These are phyloP conservation scores for Aplidium turbinatum DNA, from an alignment of 23 tunicate species.

Conservation along the genomic window DNA sequence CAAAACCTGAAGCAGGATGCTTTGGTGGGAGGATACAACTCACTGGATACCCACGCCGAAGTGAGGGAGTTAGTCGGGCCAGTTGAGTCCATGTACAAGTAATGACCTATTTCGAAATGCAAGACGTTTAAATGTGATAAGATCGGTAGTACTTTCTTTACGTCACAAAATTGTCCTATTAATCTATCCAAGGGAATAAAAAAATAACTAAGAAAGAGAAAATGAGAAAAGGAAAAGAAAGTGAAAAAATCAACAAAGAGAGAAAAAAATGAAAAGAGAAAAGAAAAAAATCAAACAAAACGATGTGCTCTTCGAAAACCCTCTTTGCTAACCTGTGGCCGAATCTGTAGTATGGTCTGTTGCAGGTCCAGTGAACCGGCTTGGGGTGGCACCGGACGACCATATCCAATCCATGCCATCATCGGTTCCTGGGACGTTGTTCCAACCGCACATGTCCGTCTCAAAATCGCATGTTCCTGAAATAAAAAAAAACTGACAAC, in stretches of 20 bases:
- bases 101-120: conserved; percentile 81
- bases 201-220: no score
- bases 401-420: conserved; percentile 91
- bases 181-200: no score
- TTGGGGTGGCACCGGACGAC: conserved; percentile 80
- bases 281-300: no score
- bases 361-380: conserved; percentile 81
- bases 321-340: conserved; percentile 76
- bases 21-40: conserved; percentile 63
- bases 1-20: conserved; percentile 81
- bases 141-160: background rate
- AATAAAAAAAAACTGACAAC: background rate
- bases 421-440: conserved; percentile 41
- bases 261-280: no score
- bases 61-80: conserved; percentile 32
- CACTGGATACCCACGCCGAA: conserved; percentile 64
- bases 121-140: background rate
- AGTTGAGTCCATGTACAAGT: conserved; percentile 66
- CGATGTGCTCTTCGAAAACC: no score
- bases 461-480: conserved; percentile 89
- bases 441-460: conserved; percentile 79
- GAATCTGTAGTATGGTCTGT: conserved; percentile 76
- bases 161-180: background rate
- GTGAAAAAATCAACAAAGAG: no score
- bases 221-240: no score